Base-by-base conservation (phyloP, 2,888 invertebrate genomes). In the Anthophora plumipes region DNA sequence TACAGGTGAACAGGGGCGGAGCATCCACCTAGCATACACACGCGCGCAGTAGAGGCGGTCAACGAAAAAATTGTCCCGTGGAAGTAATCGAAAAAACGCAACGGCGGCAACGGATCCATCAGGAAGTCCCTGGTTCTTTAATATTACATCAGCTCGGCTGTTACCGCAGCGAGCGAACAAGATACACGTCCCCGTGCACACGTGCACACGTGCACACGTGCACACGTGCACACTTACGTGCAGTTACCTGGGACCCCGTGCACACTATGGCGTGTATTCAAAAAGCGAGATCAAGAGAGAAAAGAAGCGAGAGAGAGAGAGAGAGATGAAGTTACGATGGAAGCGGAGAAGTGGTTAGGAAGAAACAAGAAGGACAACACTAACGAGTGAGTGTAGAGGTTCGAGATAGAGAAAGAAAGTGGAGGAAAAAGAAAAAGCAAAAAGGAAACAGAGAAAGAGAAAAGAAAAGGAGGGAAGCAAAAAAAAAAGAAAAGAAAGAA, bases 141-240 rank as follows among this genome's bases (percentile, higher is more conserved):
- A 85, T 86, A 86, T 83, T 84, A 83, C 82, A 87, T 80, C 72
- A 75, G 72, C 78, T 68, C 72, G 64, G 61, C 71, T 52, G 77
- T 63, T 72, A 64, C 75, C n/a, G 20, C 11, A 52, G 12, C 39
- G n/a, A 64, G 50, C 41, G 54, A n/a, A 54, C 67, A 57, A 68
- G 55, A 55, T 20, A 55, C 43, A n/a, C 31, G 55, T 57, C 67
- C 41, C 20, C 3, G 8, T n/a, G 52, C 54, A n/a, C 55, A 20
- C 37, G 54, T 12, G 8, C 17, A 8, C 9, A 60, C 2, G 31
- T 31, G 31, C 31, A 31, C 31, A 31, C 31, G n/a, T n/a, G 52
- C 54, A n/a, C 55, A 20, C 37, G 54, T 12, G 8, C 17, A 8
- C 9, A 60, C 20, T 14, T 46, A 46, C 22, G 9, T n/a, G n/a